phyloP scores from a whole-genome alignment of 2,888 invertebrate species.

The Macroteleia sp. region DNA sequence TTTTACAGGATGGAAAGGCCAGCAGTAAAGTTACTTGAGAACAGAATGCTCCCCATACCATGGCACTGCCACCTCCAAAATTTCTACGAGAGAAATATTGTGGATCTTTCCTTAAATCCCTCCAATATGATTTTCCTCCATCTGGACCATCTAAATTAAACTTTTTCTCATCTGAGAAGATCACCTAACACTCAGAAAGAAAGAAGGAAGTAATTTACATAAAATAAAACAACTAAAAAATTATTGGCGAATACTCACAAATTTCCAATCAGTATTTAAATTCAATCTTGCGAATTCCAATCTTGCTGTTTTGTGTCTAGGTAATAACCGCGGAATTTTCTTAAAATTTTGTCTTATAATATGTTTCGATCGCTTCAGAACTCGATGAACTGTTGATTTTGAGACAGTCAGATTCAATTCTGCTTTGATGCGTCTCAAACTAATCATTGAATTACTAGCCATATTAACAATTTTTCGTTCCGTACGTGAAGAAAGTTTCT shows the following conservation, averaged over 20 bases:
- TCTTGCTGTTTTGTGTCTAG: conserved; percentile 10
- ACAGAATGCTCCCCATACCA: background rate
- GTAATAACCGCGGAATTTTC: conserved; percentile 18
- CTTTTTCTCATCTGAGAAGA: too few species aligned
- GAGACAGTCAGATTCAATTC: conserved; percentile 27
- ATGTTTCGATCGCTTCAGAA: background rate
- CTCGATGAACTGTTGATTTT: conserved; percentile 9
- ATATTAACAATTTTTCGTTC: conserved; percentile 13
- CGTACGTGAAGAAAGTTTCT: conserved; percentile 6
- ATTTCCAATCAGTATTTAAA: conserved; percentile 22
- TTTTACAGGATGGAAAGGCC: too few species aligned
- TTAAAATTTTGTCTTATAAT: conserved; percentile 16
- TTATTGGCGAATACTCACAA: too few species aligned
- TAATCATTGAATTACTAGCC: conserved; percentile 38
- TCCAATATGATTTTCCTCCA: too few species aligned
- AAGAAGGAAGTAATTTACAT: too few species aligned
- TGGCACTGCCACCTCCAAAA: background rate
- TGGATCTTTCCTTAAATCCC: too few species aligned
- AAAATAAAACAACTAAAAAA: too few species aligned
- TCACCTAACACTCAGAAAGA: too few species aligned
- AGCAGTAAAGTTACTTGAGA: background rate
- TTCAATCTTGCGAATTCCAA: conserved; percentile 23
- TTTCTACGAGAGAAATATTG: background rate
- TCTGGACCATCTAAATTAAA: too few species aligned
- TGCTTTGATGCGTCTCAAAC: conserved; percentile 14